Evolutionary conservation across 2,797 vertebrate genomes (phyloP).

Genomic region (Masticophis lateralis): DNA sequence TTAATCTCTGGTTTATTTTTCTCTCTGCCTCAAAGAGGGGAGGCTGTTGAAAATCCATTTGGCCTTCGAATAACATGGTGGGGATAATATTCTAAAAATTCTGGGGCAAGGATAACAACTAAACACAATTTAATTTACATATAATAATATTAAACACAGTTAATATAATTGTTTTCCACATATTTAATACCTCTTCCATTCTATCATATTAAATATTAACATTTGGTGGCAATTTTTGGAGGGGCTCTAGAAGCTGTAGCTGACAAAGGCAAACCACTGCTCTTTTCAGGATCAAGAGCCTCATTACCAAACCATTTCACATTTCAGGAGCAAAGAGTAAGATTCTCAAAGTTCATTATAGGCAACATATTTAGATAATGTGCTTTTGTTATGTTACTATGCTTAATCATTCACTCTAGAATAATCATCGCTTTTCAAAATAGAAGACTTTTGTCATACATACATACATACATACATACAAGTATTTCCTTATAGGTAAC

Average conservation of each 20-base stretch:
- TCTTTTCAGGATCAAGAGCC: neutral
- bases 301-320: neutral
- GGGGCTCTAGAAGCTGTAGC: neutral
- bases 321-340: neutral
- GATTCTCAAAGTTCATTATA: neutral
- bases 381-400: neutral
- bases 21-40: neutral
- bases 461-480: neutral
- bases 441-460: neutral
- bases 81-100: neutral
- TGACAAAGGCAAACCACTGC: neutral
- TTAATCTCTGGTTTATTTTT: slow-evolving; percentile 13
- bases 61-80: neutral
- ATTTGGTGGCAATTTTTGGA: neutral
- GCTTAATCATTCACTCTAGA: neutral
- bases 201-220: neutral
- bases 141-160: neutral
- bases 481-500: neutral
- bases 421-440: neutral
- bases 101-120: neutral
- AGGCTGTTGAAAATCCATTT: neutral
- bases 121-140: neutral
- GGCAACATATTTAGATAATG: neutral
- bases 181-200: neutral
- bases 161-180: neutral